phyloP scores from a whole-genome alignment of 1,140 invertebrate species.

The Cydia strobilella region DNA sequence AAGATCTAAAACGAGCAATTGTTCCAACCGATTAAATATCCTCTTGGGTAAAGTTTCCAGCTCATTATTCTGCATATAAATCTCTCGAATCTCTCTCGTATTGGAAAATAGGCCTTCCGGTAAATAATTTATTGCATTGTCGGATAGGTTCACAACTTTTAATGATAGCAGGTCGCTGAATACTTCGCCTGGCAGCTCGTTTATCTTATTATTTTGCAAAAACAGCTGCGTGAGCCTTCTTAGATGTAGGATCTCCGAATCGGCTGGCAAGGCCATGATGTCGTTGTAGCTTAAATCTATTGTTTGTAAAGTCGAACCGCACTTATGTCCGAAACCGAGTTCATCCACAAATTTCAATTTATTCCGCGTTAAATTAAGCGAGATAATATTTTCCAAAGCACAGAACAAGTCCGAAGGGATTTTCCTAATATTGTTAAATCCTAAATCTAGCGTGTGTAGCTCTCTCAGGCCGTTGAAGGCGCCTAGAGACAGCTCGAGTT shows the following conservation, averaged over 20 bases:
- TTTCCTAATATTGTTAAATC: slow-evolving; percentile 86
- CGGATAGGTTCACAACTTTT: slow-evolving; percentile 88
- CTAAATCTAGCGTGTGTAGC: slow-evolving; percentile 85
- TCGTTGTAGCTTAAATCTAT: slow-evolving; percentile 88
- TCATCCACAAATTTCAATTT: slow-evolving; percentile 85
- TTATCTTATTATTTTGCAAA: slow-evolving; percentile 88
- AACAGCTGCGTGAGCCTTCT: slow-evolving; percentile 86
- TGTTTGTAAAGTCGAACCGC: slow-evolving; percentile 82
- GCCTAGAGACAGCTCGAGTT: slow-evolving; percentile 82
- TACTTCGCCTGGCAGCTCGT: slow-evolving; percentile 83
- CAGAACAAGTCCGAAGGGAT: slow-evolving; percentile 87
- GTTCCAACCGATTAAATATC: slow-evolving; percentile 84
- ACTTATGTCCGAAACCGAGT: slow-evolving; percentile 83
- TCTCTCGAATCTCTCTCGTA: slow-evolving; percentile 85
- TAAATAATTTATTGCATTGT: slow-evolving; percentile 86
- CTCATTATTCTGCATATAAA: slow-evolving; percentile 88
- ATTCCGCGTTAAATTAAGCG: slow-evolving; percentile 89
- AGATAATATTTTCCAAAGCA: slow-evolving; percentile 85
- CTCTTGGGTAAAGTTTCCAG: slow-evolving; percentile 86
- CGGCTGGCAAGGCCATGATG: slow-evolving; percentile 83
- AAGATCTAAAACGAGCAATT: slow-evolving; percentile 86
- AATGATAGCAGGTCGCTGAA: slow-evolving; percentile 85
- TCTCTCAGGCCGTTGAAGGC: slow-evolving; percentile 85
- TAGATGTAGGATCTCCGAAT: slow-evolving; percentile 84
- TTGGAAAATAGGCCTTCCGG: slow-evolving; percentile 86